phyloP scores from a whole-genome alignment of 2,113 vertebrate species.

The Sula dactylatra region DNA sequence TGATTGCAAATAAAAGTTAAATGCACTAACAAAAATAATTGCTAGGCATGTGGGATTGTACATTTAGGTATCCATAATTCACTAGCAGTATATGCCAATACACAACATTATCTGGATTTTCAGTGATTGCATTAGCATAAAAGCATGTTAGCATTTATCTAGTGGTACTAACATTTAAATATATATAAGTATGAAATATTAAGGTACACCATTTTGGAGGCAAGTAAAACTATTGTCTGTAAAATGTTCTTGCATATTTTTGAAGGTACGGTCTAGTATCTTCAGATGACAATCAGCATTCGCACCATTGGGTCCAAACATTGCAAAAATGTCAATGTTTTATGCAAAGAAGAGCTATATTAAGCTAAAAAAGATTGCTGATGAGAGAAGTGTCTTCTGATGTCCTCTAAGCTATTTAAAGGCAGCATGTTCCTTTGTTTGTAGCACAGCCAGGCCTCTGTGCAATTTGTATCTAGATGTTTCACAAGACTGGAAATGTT shows the following conservation, averaged over 20 bases:
- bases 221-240: slow-evolving; percentile 49
- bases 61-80: slow-evolving; percentile 56
- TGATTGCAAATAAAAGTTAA: slow-evolving; percentile 68
- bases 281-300: slow-evolving; percentile 61
- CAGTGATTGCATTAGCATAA: slow-evolving; percentile 70
- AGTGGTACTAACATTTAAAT: slow-evolving; percentile 70
- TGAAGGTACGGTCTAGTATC: slow-evolving; percentile 42
- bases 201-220: slow-evolving; percentile 55
- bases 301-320: slow-evolving; percentile 55
- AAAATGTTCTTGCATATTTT: slow-evolving; percentile 58
- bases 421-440: slow-evolving; percentile 40
- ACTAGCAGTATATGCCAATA: slow-evolving; percentile 48
- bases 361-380: slow-evolving; percentile 64
- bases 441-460: background rate
- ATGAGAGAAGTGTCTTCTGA: slow-evolving; percentile 60
- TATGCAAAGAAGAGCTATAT: slow-evolving; percentile 71
- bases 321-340: slow-evolving; percentile 71
- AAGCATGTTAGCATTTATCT: slow-evolving; percentile 66
- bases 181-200: slow-evolving; percentile 74
- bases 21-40: slow-evolving; percentile 57
- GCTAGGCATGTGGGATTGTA: slow-evolving; percentile 38
- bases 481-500: slow-evolving; percentile 6
- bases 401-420: slow-evolving; percentile 64
- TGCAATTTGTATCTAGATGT: background rate
- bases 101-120: slow-evolving; percentile 65